Evolutionary conservation across 2,797 vertebrate genomes (phyloP).

Genomic region (Oreonectes daqikongensis): DNA sequence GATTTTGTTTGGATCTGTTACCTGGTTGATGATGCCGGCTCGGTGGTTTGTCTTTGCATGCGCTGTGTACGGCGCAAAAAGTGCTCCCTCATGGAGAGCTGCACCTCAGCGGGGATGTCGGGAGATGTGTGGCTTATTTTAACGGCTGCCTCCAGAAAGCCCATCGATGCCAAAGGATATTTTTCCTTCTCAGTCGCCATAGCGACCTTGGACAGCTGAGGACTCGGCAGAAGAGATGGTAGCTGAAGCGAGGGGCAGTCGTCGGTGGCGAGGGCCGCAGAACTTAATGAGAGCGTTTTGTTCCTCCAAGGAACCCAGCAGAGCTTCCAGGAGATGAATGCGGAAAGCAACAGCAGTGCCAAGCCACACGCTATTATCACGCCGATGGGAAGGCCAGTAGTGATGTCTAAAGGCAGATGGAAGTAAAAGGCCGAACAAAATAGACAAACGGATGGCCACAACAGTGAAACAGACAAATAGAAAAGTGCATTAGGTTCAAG

Average conservation of each 20-base stretch:
- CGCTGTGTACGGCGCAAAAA: slow-evolving; percentile 87
- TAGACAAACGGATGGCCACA: slow-evolving; percentile 77
- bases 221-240: slow-evolving; percentile 58
- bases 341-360: slow-evolving; percentile 89
- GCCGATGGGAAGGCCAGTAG: slow-evolving; percentile 87
- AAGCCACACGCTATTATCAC: slow-evolving; percentile 89
- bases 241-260: slow-evolving; percentile 64
- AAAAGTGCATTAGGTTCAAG: slow-evolving; percentile 61
- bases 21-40: slow-evolving; percentile 94
- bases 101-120: slow-evolving; percentile 94
- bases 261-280: slow-evolving; percentile 67
- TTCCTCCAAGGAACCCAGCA: slow-evolving; percentile 88
- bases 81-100: slow-evolving; percentile 96
- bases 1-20: slow-evolving; percentile 56
- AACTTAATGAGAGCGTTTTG: slow-evolving; percentile 80
- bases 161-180: slow-evolving; percentile 81
- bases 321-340: slow-evolving; percentile 94
- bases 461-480: slow-evolving; percentile 65
- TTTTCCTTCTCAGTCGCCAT: slow-evolving; percentile 97
- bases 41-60: slow-evolving; percentile 93
- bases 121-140: slow-evolving; percentile 99
- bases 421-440: slow-evolving; percentile 69
- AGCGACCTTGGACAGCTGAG: slow-evolving; percentile 67
- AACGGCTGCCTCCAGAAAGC: slow-evolving; percentile 94
- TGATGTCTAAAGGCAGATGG: slow-evolving; percentile 78